Evolutionary conservation across 2,113 vertebrate genomes (phyloP), one percentile per base, ranked within the genome.

Genomic region (Holacanthus passer): DNA sequence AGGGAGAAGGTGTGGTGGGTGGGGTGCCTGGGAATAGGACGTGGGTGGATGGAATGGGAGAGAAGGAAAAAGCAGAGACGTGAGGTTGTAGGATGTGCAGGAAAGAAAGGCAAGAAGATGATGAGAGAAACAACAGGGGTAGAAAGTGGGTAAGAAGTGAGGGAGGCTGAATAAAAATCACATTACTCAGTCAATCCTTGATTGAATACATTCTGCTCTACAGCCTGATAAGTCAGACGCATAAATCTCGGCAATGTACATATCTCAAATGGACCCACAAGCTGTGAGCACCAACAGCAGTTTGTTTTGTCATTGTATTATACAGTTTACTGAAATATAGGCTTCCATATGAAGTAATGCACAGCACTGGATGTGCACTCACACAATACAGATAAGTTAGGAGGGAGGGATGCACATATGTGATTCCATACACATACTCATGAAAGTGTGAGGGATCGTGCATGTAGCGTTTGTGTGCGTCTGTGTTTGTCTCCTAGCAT

Each of bases 401-500:
- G 39, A 43, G 7, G 48, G 7, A 52, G 58, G 35, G 65, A 56
- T 24, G 43, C 10, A 75, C 19, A 27, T 43, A 50, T 17, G 19
- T 31, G 35, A 45, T 32, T 69, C 31, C 14, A 66, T 12, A 41
- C 29, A 62, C 19, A 48, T 13, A 64, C 29, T 52, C 20, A 2
- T 53, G 27, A 56, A 29, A 32, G 24, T 67, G 47, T 67, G 47
- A 55, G 53, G 52, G 66, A 58, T 19, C 6, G 9, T 63, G 55
- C 16, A 37, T 82, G 29, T 32, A 17, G 66, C 2, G 27, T 35
- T 8, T 27, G 41, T 10, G 13, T 55, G 37, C 7, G 45, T 58
- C 27, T 39, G 27, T 45, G 24, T 56, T 9, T 79, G 83, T 81
- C 75, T 83, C 41, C 6, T 27, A 27, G 48, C 41, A 88, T 84